These are phyloP conservation scores for Peromyscus attwateri DNA, from an alignment of 2,797 vertebrate genomes.

Conservation along the genomic window DNA sequence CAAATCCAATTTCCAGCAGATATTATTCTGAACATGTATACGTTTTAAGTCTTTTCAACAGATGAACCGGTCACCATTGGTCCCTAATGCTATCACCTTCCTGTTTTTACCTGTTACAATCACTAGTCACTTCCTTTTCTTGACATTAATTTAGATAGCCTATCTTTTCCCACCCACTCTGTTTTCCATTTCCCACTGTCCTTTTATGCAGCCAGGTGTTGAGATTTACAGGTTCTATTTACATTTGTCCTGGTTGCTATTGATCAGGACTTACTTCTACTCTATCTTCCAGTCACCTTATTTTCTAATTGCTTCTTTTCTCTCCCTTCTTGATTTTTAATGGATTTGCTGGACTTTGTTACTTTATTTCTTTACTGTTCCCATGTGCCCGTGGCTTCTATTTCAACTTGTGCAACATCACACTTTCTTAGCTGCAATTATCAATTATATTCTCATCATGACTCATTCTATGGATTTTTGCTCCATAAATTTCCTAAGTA, in stretches of 20 bases:
- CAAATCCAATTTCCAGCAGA: conserved; percentile 30
- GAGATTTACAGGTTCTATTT: conserved; percentile 20
- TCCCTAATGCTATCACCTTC: background rate
- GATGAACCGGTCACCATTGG: background rate
- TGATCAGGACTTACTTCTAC: conserved; percentile 18
- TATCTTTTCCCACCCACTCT: background rate
- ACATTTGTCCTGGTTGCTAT: background rate
- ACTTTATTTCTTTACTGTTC: background rate
- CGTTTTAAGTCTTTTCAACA: background rate
- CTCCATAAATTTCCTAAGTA: background rate
- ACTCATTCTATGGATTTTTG: background rate
- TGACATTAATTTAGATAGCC: background rate
- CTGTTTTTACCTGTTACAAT: background rate
- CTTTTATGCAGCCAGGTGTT: conserved; percentile 27
- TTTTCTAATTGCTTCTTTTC: conserved; percentile 39
- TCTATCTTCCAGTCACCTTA: background rate
- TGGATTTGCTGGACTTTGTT: conserved; percentile 33
- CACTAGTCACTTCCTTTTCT: background rate
- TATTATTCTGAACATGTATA: background rate
- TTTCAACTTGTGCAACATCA: background rate
- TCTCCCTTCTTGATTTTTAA: conserved; percentile 15
- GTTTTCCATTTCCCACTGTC: background rate
- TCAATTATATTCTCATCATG: conserved; percentile 22
- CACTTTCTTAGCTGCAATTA: background rate
- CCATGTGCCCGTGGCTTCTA: background rate